phyloP scores from a whole-genome alignment of 1,140 invertebrate genomes.

The Sarcophaga peregrina region DNA sequence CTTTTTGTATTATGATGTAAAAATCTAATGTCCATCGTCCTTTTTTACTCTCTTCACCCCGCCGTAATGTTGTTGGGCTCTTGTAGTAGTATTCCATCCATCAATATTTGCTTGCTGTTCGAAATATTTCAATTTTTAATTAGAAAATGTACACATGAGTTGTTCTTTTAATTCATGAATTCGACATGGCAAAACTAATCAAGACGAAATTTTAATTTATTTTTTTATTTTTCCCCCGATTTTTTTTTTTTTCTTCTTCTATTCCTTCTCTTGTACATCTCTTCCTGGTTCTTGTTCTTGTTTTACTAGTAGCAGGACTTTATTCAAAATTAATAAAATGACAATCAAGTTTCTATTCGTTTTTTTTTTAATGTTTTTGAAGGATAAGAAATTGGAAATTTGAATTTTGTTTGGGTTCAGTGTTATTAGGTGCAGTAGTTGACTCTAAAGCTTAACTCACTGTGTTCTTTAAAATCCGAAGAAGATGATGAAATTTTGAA shows the following conservation, averaged over 20 bases:
- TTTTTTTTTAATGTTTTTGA: not conserved
- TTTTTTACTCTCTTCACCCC: no score
- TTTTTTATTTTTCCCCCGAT: slow-evolving; percentile 25
- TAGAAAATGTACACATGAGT: slow-evolving; percentile 64
- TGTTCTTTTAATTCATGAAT: slow-evolving; percentile 59
- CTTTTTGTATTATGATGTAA: no score
- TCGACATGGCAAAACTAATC: slow-evolving; percentile 43
- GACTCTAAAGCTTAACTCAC: no score
- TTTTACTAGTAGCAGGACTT: not conserved
- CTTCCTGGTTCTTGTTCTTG: slow-evolving; percentile 1
- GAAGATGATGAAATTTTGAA: no score
- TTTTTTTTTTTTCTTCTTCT: no score
- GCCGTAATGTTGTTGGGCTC: no score
- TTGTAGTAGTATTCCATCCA: no score
- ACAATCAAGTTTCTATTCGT: not conserved
- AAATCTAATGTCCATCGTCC: no score
- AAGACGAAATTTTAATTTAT: slow-evolving; percentile 19
- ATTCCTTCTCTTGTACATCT: not conserved
- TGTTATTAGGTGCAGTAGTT: no score
- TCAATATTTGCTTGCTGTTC: no score
- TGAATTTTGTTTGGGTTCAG: not conserved
- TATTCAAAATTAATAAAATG: slow-evolving; percentile 28
- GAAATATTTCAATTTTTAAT: slow-evolving; percentile 65
- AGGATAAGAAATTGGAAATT: slow-evolving; percentile 3
- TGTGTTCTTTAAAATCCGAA: no score